Evolutionary conservation across 2,113 vertebrate species (phyloP), one percentile per base, ranked within the genome.

Genomic region (Brienomyrus brachyistius): DNA sequence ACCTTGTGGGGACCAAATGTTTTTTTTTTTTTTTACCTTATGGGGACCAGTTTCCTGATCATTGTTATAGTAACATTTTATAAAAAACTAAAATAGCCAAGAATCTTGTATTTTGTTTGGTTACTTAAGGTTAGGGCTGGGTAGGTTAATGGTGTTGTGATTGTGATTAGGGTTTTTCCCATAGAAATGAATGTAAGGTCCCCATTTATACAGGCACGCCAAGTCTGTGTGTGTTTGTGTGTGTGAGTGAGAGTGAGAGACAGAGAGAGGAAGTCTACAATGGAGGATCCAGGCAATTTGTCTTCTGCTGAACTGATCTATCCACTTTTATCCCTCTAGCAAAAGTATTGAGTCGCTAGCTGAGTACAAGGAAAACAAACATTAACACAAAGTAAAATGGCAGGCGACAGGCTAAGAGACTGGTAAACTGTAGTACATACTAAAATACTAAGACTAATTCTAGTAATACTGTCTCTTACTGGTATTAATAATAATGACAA

Each of bases 331-430:
- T 48, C 82, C 19, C 82, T 47, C 50, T 48, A 52, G 85, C 85
- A 27, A n/a, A 87, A 11, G 9, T 87, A 87, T 27, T 40, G 47
- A 82, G 23, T 89, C 70, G 54, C 70, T 89, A 11, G 2, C 70
- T 40, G 5, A 89, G 7, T 48, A 43, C 3, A 74, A 51, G 62
- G 23, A 47, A 74, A 74, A 47, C 40, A 88, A 88, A 74, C 77
- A 66, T 74, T 74, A 51, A 80, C 88, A 80, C 27, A 11, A 15
- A n/a, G 15, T 51, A 52, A 89, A 80, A 89, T 52, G 88, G 62
- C 45, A 54, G 62, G 27, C 27, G 80, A 89, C 66, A 59, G 40
- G 11, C 70, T 40, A 6, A 27, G 19, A 40, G 74, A 19, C 74
- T 40, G 35, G 74, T 5, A 80, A 40, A 77, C n/a, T 40, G 4